Percentiles rank a stretch among this genome's conserved stretches.
Conservation (phyloP, 2,797 vertebrate species). For the Microtus agrestis region DNA sequence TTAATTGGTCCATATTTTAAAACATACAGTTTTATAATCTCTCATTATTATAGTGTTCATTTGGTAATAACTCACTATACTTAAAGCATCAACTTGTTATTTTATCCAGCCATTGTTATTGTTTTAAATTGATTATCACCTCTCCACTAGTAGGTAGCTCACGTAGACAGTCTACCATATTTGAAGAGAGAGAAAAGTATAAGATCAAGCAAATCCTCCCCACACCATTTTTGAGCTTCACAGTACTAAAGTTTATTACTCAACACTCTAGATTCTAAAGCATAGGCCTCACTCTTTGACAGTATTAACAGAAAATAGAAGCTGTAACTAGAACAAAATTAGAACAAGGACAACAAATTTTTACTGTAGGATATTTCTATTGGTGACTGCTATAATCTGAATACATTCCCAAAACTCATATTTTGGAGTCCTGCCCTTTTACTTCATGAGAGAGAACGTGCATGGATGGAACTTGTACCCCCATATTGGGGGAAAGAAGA, state of each 20-base stretch:
- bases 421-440: not conserved
- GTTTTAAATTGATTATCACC: not conserved
- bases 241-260: slow-evolving; percentile 6
- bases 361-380: not conserved
- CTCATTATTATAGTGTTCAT: not conserved
- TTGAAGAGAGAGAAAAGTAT: not conserved
- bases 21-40: not conserved
- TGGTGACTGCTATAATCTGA: not conserved
- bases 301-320: slow-evolving; percentile 15
- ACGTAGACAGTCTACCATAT: not conserved
- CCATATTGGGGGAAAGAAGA: not conserved
- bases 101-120: slow-evolving; percentile 4
- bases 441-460: not conserved
- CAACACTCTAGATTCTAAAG: slow-evolving; percentile 29
- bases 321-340: slow-evolving; percentile 54
- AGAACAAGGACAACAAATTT: slow-evolving; percentile 29
- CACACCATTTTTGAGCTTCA: not conserved
- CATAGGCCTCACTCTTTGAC: not conserved
- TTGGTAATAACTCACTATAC: not conserved
- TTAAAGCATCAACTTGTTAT: not conserved
- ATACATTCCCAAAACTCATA: not conserved
- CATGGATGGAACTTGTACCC: not conserved
- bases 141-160: not conserved
- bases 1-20: slow-evolving; percentile 47
- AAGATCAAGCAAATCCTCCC: slow-evolving; percentile 32